Evolutionary conservation across 2,797 vertebrate species (phyloP), one percentile per base, ranked within the genome.

Genomic region (Chelidonichthys spinosus): DNA sequence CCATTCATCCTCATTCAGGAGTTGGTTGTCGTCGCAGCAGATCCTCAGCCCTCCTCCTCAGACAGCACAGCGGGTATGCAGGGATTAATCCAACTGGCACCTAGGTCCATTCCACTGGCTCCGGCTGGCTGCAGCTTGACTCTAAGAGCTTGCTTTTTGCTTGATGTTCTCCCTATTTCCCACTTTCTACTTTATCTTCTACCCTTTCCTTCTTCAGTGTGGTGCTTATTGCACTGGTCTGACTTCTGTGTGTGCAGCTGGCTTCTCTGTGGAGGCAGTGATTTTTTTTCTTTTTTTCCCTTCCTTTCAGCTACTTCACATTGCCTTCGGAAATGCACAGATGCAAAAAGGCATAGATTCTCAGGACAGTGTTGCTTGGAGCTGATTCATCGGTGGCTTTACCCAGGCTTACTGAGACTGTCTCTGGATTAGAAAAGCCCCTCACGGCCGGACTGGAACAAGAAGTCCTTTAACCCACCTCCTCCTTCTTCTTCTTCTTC

Each of bases 1-100:
- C 96, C 97, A 85, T 95, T 98, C 97, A 98, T 99, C 94, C 95
- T 98, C 93, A 89, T 95, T 93, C 89, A 85, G 89, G 83, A 72
- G 74, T 72, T 72, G 49, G 81, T 65, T 76, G 82, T 72, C 40
- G 46, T 86, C 18, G 76, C 71, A 74, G 80, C 83, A 32, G 81
- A 78, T 79, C 82, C 80, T 94, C 96, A 98, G 93, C 98, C 97
- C 67, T 96, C 97, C 92, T 98, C 97, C 88, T 98, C 96, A 72
- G 95, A 96, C 91, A 96, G 95, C 74, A 94, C 92, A 69, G 94
- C 76, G 70, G 95, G 92, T 84, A 93, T 87, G 74, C 90, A 76
- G 76, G 94, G 86, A 82, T 89, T 90, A 87, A 92, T 95, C 93
- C 92, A 88, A 47, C 76, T 33, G 71, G 85, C 63, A 79, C 87